Evolutionary conservation across 2,888 invertebrate species (phyloP).

Genomic region (Pristionchus fissidentatus): DNA sequence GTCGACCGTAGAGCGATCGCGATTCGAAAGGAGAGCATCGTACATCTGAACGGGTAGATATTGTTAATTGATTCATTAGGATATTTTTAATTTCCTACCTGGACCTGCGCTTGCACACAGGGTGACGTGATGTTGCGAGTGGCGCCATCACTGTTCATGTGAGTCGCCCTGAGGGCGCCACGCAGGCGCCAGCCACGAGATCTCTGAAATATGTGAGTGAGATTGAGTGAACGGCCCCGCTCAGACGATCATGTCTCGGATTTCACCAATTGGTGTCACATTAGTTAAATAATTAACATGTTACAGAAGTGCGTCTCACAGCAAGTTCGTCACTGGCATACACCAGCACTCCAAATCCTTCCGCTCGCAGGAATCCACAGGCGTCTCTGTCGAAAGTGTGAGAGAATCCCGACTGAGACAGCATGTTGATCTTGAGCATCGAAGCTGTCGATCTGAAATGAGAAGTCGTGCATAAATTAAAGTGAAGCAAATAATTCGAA

Average conservation of each 20-base stretch:
- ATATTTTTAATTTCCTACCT: neutral
- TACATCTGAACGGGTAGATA: neutral
- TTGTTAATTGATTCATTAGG: neutral
- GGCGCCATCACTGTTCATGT: slow-evolving; percentile 31
- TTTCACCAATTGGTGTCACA: too few relatives aligned
- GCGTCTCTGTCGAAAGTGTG: slow-evolving; percentile 74
- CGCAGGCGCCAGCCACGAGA: slow-evolving; percentile 48
- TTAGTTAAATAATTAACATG: slow-evolving; percentile 3
- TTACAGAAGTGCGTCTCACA: neutral
- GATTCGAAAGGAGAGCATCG: slow-evolving; percentile 24
- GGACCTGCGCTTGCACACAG: slow-evolving; percentile 21
- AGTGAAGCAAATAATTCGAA: neutral
- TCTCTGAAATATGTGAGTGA: slow-evolving; percentile 50
- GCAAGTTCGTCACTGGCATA: slow-evolving; percentile 20
- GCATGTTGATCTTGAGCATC: slow-evolving; percentile 70
- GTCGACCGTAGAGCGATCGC: slow-evolving; percentile 53
- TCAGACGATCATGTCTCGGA: too few relatives aligned
- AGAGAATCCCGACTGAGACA: slow-evolving; percentile 68
- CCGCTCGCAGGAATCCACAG: slow-evolving; percentile 75
- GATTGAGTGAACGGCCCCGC: too few relatives aligned
- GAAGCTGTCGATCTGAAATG: slow-evolving; percentile 62
- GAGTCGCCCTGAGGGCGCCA: neutral
- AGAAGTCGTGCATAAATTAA: too few relatives aligned
- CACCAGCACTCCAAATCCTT: slow-evolving; percentile 70
- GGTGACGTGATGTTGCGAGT: slow-evolving; percentile 36